Conservation (phyloP, 2,113 vertebrate species). For the Anolis carolinensis region DNA sequence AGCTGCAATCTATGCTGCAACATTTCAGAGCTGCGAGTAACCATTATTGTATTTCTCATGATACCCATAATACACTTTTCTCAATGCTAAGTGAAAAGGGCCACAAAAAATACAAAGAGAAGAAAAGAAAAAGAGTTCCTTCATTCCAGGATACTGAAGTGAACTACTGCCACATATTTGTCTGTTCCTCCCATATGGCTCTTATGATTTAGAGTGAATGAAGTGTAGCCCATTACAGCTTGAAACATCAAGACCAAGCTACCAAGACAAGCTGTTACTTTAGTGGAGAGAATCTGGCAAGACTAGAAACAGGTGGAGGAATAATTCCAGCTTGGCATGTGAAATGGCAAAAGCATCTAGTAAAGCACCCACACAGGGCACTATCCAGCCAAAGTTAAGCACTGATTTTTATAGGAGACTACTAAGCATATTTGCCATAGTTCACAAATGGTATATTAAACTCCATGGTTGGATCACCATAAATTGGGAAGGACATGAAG, state of each 20-base stretch:
- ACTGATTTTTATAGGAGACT: neutral
- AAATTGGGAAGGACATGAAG: no score
- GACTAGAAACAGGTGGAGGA: neutral
- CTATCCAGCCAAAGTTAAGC: neutral
- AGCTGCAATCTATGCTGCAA: neutral
- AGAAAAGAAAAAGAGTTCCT: slow-evolving; percentile 18
- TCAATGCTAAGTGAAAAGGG: fast-evolving
- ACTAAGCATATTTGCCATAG: neutral
- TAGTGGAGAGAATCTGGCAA: slow-evolving; percentile 23
- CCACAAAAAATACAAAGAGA: slow-evolving; percentile 39
- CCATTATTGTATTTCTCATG: neutral
- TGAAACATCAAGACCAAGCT: slow-evolving; percentile 14
- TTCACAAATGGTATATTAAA: no score
- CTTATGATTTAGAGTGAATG: slow-evolving; percentile 64
- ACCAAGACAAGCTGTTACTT: neutral
- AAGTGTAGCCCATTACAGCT: slow-evolving; percentile 3
- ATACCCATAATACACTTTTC: neutral
- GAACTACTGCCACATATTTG: slow-evolving; percentile 35
- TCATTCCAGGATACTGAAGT: slow-evolving; percentile 37
- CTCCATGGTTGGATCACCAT: no score
- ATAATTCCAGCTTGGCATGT: neutral
- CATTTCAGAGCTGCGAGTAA: neutral
- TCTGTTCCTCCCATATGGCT: slow-evolving; percentile 25
- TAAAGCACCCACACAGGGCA: neutral
- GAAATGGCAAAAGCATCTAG: slow-evolving; percentile 1